Conservation (phyloP, 2,888 invertebrate species). For the Pharmacophagus antenor region DNA sequence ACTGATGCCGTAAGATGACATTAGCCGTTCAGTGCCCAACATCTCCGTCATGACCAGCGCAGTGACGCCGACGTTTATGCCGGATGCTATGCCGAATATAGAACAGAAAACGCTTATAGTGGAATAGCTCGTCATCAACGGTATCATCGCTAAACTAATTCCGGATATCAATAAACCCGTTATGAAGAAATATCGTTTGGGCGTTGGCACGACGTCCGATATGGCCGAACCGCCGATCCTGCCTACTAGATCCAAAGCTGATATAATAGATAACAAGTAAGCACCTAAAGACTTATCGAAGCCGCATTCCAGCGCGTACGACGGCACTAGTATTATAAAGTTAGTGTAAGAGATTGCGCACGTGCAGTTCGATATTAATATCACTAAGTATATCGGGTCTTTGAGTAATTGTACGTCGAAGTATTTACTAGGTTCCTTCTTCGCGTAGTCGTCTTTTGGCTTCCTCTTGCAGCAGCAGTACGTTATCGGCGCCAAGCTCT, state of each 20-base stretch:
- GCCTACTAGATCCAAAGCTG: conserved; percentile 89
- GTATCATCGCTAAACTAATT: conserved; percentile 85
- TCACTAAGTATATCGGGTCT: conserved; percentile 90
- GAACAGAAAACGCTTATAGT: conserved; percentile 86
- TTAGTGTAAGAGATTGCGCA: conserved; percentile 94
- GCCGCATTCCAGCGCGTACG: conserved; percentile 85
- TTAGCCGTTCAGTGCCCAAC: conserved; percentile 90
- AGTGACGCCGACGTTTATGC: conserved; percentile 91
- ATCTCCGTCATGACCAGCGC: conserved; percentile 94
- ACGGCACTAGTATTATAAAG: conserved; percentile 90
- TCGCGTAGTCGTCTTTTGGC: conserved; percentile 53
- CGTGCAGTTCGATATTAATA: conserved; percentile 91
- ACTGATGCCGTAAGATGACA: conserved; percentile 92
- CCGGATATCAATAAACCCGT: conserved; percentile 90
- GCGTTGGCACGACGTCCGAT: conserved; percentile 87
- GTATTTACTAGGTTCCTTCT: conserved; percentile 82
- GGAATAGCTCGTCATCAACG: conserved; percentile 83
- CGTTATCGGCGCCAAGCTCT: conserved; percentile 72
- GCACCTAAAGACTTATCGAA: conserved; percentile 87
- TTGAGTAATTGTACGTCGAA: conserved; percentile 87
- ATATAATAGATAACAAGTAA: conserved; percentile 88
- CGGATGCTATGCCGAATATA: conserved; percentile 90
- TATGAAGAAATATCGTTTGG: conserved; percentile 91
- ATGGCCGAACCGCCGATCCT: conserved; percentile 92
- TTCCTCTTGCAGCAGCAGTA: conserved; percentile 65